These are phyloP conservation scores for Brachypodius melanocephalos DNA, from an alignment of 2,113 vertebrate species.

Conservation along the genomic window DNA sequence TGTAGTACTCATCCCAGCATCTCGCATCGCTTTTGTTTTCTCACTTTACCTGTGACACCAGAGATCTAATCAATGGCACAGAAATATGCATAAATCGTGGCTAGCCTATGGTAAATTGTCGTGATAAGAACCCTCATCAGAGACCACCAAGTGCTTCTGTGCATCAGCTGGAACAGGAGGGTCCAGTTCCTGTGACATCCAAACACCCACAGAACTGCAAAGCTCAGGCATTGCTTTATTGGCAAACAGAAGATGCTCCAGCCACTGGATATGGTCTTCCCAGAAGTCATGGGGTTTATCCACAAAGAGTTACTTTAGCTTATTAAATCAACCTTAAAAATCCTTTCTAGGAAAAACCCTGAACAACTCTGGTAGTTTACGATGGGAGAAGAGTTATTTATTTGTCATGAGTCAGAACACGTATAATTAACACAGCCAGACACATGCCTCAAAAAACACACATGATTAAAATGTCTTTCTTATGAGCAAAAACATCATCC, in stretches of 20 bases:
- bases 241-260: neutral
- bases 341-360: neutral
- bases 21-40: neutral
- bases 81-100: neutral
- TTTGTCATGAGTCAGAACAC: neutral
- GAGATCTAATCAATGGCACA: neutral
- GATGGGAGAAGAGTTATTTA: neutral
- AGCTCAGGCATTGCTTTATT: neutral
- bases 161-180: neutral
- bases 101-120: neutral
- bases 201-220: neutral
- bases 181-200: neutral
- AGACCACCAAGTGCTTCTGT: neutral
- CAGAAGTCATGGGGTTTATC: neutral
- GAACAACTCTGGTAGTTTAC: neutral
- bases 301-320: neutral
- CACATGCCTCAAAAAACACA: rapidly evolving
- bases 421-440: neutral
- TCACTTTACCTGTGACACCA: neutral
- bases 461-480: neutral
- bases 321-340: neutral
- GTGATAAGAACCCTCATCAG: neutral
- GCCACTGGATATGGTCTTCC: neutral
- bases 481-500: neutral
- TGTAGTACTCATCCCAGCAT: neutral